phyloP scores from a whole-genome alignment of 2,113 vertebrate species.

The Tyto alba region DNA sequence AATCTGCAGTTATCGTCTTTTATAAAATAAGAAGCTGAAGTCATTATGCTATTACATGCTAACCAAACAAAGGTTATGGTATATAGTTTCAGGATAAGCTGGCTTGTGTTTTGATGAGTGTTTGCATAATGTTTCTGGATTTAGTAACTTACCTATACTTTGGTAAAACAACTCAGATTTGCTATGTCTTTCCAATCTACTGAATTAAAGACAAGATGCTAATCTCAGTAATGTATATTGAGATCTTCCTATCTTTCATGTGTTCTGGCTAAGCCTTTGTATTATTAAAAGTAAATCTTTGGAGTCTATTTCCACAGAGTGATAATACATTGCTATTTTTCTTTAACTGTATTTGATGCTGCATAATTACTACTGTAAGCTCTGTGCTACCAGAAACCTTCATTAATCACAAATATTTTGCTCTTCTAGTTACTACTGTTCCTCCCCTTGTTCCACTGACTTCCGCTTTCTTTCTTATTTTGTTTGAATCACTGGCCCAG shows the following conservation, averaged over 20 bases:
- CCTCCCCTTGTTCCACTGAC: background rate
- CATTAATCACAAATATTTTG: constrained; percentile 38
- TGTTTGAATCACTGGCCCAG: background rate
- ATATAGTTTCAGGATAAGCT: background rate
- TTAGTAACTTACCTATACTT: background rate
- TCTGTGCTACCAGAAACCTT: background rate
- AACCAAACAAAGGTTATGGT: background rate
- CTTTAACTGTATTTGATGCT: background rate
- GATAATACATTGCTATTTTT: background rate
- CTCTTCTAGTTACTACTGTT: background rate
- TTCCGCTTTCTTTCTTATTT: background rate
- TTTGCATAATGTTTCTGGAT: background rate
- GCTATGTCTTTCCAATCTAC: background rate
- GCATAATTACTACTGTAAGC: background rate
- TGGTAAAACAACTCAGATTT: background rate
- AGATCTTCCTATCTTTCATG: background rate
- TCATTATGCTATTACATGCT: background rate
- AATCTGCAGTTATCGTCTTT: background rate
- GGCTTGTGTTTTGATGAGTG: background rate
- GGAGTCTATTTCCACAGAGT: background rate
- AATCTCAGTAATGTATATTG: background rate
- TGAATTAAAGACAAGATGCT: background rate
- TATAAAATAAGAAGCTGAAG: background rate
- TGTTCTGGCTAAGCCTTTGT: background rate
- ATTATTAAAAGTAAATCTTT: background rate